These are phyloP conservation scores for Andrena hattorfiana DNA, from an alignment of 2,888 invertebrate genomes.

Conservation along the genomic window DNA sequence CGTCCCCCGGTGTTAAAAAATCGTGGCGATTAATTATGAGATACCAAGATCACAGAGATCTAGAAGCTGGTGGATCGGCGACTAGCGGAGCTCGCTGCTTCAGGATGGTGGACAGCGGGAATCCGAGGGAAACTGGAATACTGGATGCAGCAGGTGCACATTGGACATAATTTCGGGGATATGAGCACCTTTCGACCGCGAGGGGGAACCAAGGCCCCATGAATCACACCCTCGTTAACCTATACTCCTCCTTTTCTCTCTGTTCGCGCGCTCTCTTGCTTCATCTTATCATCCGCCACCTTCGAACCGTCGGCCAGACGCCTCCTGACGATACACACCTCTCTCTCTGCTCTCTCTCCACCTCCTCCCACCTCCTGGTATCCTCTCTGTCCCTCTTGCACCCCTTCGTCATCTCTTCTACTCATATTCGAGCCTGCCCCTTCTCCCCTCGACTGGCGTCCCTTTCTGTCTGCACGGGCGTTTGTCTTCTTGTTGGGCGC, in stretches of 20 bases:
- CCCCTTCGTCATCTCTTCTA: constrained; percentile 26
- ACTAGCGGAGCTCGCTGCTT: constrained; percentile 52
- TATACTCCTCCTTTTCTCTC: constrained; percentile 69
- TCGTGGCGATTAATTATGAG: background rate
- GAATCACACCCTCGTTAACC: constrained; percentile 84
- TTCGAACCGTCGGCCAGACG: constrained; percentile 49
- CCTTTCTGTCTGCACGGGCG: constrained; percentile 35
- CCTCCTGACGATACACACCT: constrained; percentile 57
- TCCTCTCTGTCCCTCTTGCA: constrained; percentile 10
- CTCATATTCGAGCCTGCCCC: constrained; percentile 31
- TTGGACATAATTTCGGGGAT: constrained; percentile 77
- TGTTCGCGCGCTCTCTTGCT: constrained; percentile 35
- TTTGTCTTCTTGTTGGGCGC: constrained; percentile 47
- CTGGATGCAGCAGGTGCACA: constrained; percentile 70
- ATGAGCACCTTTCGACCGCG: constrained; percentile 80
- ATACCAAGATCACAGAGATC: background rate
- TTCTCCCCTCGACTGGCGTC: constrained; percentile 11
- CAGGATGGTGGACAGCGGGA: constrained; percentile 34
- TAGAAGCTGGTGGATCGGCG: background rate
- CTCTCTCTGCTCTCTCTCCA: background rate
- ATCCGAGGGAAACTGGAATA: constrained; percentile 62
- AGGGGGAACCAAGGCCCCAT: constrained; percentile 79
- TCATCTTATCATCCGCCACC: constrained; percentile 60
- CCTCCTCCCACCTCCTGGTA: background rate
- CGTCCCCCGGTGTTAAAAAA: background rate